phyloP scores from a whole-genome alignment of 2,888 invertebrate genomes.

The Heliconius charithonia region DNA sequence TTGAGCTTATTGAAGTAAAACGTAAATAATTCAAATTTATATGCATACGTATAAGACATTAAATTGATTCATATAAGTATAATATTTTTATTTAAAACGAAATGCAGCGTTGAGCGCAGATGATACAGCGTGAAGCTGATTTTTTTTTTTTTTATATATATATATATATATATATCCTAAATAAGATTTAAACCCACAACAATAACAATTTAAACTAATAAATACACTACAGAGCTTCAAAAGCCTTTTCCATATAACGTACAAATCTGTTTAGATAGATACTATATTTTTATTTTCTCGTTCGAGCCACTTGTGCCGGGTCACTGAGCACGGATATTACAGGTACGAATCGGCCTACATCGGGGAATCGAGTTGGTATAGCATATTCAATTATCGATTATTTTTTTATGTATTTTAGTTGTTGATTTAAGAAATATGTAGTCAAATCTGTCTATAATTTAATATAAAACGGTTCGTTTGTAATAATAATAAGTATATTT shows the following conservation, averaged over 20 bases:
- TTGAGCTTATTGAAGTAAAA: too few relatives aligned
- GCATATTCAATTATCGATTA: constrained; percentile 5
- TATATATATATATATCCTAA: too few relatives aligned
- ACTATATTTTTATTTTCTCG: constrained; percentile 17
- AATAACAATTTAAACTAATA: neutral
- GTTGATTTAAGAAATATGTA: too few relatives aligned
- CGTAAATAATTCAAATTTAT: too few relatives aligned
- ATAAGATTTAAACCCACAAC: neutral
- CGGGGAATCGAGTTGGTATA: neutral
- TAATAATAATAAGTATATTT: neutral
- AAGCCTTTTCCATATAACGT: neutral
- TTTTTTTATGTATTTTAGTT: neutral
- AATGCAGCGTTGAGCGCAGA: too few relatives aligned
- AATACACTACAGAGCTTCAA: neutral
- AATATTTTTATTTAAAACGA: too few relatives aligned
- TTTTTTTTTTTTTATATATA: too few relatives aligned
- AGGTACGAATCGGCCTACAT: constrained; percentile 26
- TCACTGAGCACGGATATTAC: constrained; percentile 25
- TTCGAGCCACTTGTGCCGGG: constrained; percentile 20
- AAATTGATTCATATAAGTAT: too few relatives aligned
- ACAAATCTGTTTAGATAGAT: neutral
- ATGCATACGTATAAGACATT: too few relatives aligned
- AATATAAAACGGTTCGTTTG: neutral
- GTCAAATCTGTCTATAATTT: too few relatives aligned
- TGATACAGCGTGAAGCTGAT: too few relatives aligned